Evolutionary conservation across 2,888 invertebrate species (phyloP).

Genomic region (Anthrax anthrax): DNA sequence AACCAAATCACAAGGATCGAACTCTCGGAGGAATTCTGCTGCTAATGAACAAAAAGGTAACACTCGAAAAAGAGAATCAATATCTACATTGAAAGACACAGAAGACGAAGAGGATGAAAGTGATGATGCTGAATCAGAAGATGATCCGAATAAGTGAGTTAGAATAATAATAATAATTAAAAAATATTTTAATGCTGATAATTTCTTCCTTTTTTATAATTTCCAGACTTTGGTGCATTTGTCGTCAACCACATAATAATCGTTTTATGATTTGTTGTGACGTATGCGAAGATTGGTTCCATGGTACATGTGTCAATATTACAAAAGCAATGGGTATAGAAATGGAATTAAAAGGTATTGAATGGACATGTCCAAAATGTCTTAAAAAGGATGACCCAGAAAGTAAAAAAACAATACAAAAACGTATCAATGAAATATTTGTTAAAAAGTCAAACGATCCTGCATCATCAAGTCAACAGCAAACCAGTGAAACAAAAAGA

Average conservation of each 20-base stretch:
- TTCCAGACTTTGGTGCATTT: slow-evolving; percentile 80
- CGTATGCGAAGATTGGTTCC: slow-evolving; percentile 92
- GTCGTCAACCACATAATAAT: slow-evolving; percentile 87
- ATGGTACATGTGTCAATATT: slow-evolving; percentile 92
- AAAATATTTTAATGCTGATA: background rate
- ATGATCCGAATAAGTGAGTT: slow-evolving; percentile 66
- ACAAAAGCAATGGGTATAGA: slow-evolving; percentile 81
- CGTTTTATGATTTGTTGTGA: slow-evolving; percentile 97
- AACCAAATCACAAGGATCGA: background rate
- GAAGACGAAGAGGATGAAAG: slow-evolving; percentile 40
- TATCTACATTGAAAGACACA: slow-evolving; percentile 4
- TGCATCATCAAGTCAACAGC: too few relatives aligned
- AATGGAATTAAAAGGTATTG: slow-evolving; percentile 77
- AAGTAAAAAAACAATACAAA: slow-evolving; percentile 16
- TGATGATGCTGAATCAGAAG: slow-evolving; percentile 68
- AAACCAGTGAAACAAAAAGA: too few relatives aligned
- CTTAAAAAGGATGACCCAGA: slow-evolving; percentile 39
- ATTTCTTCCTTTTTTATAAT: slow-evolving; percentile 4
- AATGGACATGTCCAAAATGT: slow-evolving; percentile 84
- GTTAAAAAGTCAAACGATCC: slow-evolving; percentile 1
- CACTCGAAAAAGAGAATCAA: slow-evolving; percentile 8
- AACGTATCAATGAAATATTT: slow-evolving; percentile 11
- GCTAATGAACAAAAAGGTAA: slow-evolving; percentile 1
- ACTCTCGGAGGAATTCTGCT: background rate
- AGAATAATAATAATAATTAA: too few relatives aligned